Evolutionary conservation across 1,140 invertebrate genomes (phyloP).

Genomic region (Leptinotarsa defecta): DNA sequence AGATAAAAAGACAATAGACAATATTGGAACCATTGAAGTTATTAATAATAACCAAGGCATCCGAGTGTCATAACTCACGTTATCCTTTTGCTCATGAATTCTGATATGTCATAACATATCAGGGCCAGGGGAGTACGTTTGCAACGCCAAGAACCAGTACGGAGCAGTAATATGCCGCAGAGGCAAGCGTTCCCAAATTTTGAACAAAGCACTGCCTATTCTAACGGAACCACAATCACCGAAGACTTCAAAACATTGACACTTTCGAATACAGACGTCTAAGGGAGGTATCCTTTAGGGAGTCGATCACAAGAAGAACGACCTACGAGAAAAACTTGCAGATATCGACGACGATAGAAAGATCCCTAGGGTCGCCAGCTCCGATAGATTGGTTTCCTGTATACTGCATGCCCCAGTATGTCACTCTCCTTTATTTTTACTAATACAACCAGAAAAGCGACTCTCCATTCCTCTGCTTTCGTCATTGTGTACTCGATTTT

Average conservation of each 20-base stretch:
- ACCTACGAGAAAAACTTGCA: conserved; percentile 79
- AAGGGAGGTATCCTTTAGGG: conserved; percentile 87
- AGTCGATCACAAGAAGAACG: conserved; percentile 81
- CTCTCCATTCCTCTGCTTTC: no score
- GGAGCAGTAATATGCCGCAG: conserved; percentile 84
- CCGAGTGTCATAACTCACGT: no score
- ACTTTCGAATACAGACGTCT: conserved; percentile 93
- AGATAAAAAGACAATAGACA: no score
- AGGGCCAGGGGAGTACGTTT: conserved; percentile 94
- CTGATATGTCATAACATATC: no score
- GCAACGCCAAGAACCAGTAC: conserved; percentile 89
- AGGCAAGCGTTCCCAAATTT: conserved; percentile 61
- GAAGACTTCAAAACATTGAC: conserved; percentile 87
- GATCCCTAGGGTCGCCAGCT: conserved; percentile 72
- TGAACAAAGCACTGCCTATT: conserved; percentile 65
- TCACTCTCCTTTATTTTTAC: no score
- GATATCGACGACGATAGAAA: conserved; percentile 74
- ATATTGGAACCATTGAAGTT: no score
- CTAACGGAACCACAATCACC: conserved; percentile 70
- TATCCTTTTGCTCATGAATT: no score
- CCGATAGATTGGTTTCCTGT: no score
- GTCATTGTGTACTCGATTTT: no score
- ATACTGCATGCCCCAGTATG: no score
- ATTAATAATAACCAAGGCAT: no score
- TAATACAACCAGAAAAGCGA: no score